Base-by-base conservation (phyloP, 2,888 invertebrate species). In the Pyrrhosoma nymphula region DNA sequence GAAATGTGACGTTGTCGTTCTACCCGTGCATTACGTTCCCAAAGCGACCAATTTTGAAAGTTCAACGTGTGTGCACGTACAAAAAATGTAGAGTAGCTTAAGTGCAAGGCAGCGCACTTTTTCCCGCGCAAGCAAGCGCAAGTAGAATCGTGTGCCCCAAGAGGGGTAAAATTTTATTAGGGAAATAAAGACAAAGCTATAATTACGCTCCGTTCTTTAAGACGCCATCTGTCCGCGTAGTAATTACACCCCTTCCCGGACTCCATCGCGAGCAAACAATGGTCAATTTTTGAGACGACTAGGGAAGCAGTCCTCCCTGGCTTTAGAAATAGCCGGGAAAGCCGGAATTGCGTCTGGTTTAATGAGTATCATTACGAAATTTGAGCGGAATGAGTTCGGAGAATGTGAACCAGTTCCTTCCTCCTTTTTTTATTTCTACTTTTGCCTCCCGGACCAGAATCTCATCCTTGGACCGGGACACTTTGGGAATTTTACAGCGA, bases 301-400 rank as follows among this genome's bases (percentile, higher is more conserved):
- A n/a, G 12, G 23, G n/a, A 12, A 10, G 69, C n/a, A n/a, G 69
- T 8, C 16, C 60, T 14, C 26, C 69, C 6, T 23, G n/a, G 69
- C 69, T 69, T 23, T n/a, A n/a, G 69, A n/a, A 69, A 35, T 26
- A 35, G 26, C 23, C 69, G 69, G 35, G 82, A 16, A 14, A 82
- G 35, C 82, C 20, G 82, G 18, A 82, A 82, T 82, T 82, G 82
- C 82, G 35, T 69, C n/a, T 8, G n/a, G 23, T 82, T 82, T 82
- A 82, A 82, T 35, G 82, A 82, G 82, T 82, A 35, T 82, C 82
- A 82, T 82, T 82, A 82, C 35, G 82, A n/a, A 35, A 82, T 82
- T 82, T 30, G 35, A 82, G 35, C 82, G 12, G 82, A 82, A 82
- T 82, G 82, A 82, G 82, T 82, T 82, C 82, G 82, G 82, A 35